Percentiles rank a stretch among this genome's conserved stretches.
phyloP scores from a whole-genome alignment of 2,888 invertebrate genomes.

The Drosophila parthenogenetica region DNA sequence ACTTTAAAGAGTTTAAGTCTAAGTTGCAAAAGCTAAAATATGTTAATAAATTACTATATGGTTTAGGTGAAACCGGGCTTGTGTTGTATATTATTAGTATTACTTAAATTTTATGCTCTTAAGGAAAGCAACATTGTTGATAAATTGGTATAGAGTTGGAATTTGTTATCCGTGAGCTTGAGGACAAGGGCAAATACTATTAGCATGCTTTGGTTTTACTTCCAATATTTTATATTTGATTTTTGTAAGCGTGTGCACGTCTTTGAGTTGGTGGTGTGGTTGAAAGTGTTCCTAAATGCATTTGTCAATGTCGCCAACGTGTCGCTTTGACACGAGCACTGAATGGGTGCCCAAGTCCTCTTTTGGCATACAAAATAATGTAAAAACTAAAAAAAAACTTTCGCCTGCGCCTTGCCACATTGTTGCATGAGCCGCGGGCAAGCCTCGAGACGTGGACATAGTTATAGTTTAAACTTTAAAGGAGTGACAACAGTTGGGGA shows the following conservation, averaged over 20 bases:
- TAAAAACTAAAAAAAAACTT: slow-evolving; percentile 57
- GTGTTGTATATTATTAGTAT: no score
- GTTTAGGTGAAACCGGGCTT: no score
- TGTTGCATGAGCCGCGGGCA: slow-evolving; percentile 62
- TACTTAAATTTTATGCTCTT: not conserved
- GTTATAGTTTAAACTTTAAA: slow-evolving; percentile 15
- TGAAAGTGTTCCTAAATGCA: slow-evolving; percentile 63
- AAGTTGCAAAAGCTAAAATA: no score
- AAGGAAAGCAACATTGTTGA: not conserved
- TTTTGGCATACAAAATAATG: slow-evolving; percentile 26
- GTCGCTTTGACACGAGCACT: slow-evolving; percentile 49
- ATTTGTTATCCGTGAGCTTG: slow-evolving; percentile 4
- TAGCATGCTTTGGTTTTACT: slow-evolving; percentile 11
- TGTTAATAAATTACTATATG: no score
- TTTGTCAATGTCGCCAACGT: slow-evolving; percentile 73
- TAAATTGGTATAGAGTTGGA: not conserved
- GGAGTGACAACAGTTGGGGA: not conserved
- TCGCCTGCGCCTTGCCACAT: slow-evolving; percentile 66
- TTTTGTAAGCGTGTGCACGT: slow-evolving; percentile 71
- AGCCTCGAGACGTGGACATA: slow-evolving; percentile 32
- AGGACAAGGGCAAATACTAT: slow-evolving; percentile 38
- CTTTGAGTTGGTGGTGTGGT: slow-evolving; percentile 12
- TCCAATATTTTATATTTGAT: slow-evolving; percentile 42
- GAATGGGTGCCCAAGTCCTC: slow-evolving; percentile 64
- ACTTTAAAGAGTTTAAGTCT: no score